These are phyloP conservation scores for Brachionus rotundiformis DNA, from an alignment of 1,140 invertebrate species.

Conservation along the genomic window DNA sequence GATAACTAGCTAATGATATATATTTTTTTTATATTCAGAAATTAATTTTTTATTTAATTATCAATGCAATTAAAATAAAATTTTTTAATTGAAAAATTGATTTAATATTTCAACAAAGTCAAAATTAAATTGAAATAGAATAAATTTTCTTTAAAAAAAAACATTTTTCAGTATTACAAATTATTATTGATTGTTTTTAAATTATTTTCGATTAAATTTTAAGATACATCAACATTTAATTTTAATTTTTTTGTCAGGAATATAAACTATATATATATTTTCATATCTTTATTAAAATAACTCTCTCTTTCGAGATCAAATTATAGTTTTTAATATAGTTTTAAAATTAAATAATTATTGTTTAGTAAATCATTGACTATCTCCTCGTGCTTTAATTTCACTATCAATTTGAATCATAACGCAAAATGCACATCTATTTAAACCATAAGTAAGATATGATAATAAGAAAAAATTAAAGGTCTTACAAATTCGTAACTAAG, in stretches of 20 bases:
- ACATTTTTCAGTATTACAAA: too few relatives aligned
- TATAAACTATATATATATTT: too few relatives aligned
- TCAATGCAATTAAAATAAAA: background rate
- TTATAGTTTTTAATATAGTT: background rate
- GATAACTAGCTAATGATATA: background rate
- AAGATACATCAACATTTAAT: too few relatives aligned
- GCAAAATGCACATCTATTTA: background rate
- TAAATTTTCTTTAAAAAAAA: too few relatives aligned
- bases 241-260: too few relatives aligned
- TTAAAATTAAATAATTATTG: background rate
- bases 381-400: background rate
- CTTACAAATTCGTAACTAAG: background rate
- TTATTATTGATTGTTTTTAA: too few relatives aligned
- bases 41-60: too few relatives aligned
- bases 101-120: too few relatives aligned
- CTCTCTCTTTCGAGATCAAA: background rate
- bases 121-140: too few relatives aligned
- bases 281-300: too few relatives aligned
- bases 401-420: background rate
- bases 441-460: background rate
- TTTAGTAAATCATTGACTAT: background rate
- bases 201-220: too few relatives aligned
- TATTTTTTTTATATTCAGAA: background rate
- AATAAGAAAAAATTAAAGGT: background rate
- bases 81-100: too few relatives aligned